Conservation (phyloP, 2,888 invertebrate genomes). For the Troides oblongomaculatus region DNA sequence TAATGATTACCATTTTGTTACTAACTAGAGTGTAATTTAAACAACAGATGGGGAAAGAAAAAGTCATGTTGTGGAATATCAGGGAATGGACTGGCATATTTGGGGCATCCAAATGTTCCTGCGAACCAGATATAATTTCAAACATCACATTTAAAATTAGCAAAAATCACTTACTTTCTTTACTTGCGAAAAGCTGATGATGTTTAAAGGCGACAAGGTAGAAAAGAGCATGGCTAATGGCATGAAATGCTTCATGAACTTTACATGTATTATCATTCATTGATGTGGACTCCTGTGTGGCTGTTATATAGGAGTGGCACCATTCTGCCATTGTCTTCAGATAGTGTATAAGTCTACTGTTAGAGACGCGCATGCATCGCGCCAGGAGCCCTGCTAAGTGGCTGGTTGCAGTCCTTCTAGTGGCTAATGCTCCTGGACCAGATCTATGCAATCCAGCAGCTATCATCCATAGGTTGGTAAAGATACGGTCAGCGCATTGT, state of each 20-base stretch:
- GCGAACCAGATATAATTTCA: too few relatives aligned
- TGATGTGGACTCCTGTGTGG: constrained; percentile 77
- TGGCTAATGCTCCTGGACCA: constrained; percentile 62
- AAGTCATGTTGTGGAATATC: too few relatives aligned
- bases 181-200: constrained; percentile 87
- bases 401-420: constrained; percentile 64
- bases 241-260: constrained; percentile 93
- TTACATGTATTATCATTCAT: constrained; percentile 62
- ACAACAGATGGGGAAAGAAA: too few relatives aligned
- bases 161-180: constrained; percentile 83
- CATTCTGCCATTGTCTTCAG: constrained; percentile 85
- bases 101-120: too few relatives aligned
- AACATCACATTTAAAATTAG: neutral
- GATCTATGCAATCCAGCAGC: constrained; percentile 63
- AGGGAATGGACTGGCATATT: too few relatives aligned
- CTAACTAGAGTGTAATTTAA: neutral
- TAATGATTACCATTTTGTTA: too few relatives aligned
- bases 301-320: constrained; percentile 90
- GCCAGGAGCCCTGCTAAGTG: constrained; percentile 71
- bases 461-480: constrained; percentile 64
- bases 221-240: constrained; percentile 95
- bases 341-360: constrained; percentile 60
- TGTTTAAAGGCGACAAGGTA: constrained; percentile 95
- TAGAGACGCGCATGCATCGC: constrained; percentile 64
- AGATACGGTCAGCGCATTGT: constrained; percentile 64